Base-by-base conservation (phyloP, 2,888 invertebrate genomes). In the Drosophila neoperkinsi region DNA sequence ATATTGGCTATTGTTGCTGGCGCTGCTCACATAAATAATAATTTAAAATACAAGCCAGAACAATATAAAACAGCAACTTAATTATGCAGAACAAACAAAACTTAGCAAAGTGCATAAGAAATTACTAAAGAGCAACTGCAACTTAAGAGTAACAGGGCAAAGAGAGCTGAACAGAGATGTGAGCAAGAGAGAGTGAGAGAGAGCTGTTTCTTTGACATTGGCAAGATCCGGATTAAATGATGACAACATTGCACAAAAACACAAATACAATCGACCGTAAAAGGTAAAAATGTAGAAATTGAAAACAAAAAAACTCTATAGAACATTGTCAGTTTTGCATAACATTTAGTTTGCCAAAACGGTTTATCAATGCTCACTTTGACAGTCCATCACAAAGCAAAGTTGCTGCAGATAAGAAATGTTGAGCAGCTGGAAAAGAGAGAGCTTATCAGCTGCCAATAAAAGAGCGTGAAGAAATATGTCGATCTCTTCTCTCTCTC, bases 21-120 rank as follows among this genome's bases (percentile, higher is more conserved):
- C 57, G 25, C 58, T 51, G 46, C 25, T 52, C 31, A 25, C 84
- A 75, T 86, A 85, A 88, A 84, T 84, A 81, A 84, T 80, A 66
- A 78, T 73, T 85, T 80, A 72, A 69, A 68, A 68, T 50, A 57
- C 58, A 52, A 34, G 21, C 33, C 49, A 52, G 9, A 25, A 34
- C 68, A 33, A 62, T 57, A 66, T 63, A 55, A 52, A 58, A 59
- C 49, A 74, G 66, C 55, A 71, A 70, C 81, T 61, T 71, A 82
- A 84, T 77, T 68, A 86, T 71, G 67, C 57, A 53, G 52, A 68
- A 60, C 63, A 70, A 68, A 61, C 51, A 62, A 75, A 76, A 81
- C 74, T 76, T 74, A 50, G 59, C 52, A 57, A 70, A 79, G 67
- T 66, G 61, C 52, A 63, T 65, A 49, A 30, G 10, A 59, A 43